Percentiles rank a stretch among this genome's conserved stretches.
phyloP scores from a whole-genome alignment of 1,140 invertebrate genomes.

The Bacillus rossius region DNA sequence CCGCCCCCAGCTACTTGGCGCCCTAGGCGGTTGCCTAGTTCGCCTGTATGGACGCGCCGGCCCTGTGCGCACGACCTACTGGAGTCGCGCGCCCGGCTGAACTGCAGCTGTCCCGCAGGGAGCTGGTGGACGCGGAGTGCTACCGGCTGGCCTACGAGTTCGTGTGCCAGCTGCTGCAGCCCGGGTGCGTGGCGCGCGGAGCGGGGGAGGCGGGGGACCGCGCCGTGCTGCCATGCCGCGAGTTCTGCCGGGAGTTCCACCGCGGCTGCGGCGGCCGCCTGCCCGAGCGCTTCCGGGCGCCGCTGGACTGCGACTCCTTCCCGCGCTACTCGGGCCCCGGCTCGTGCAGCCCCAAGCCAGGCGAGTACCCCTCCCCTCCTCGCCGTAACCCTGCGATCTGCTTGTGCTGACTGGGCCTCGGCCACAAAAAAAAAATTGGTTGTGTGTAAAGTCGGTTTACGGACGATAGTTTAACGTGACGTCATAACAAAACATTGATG shows the following conservation, averaged over 20 bases:
- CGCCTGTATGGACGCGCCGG: too few relatives aligned
- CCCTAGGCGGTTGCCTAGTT: too few relatives aligned
- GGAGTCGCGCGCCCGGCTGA: too few relatives aligned
- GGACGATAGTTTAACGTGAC: too few relatives aligned
- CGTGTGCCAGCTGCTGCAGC: constrained; percentile 78
- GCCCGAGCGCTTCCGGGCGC: constrained; percentile 58
- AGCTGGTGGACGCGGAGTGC: constrained; percentile 83
- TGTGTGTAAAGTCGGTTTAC: too few relatives aligned
- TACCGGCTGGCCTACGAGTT: constrained; percentile 79
- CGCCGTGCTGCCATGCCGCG: constrained; percentile 66
- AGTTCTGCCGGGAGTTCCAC: constrained; percentile 82
- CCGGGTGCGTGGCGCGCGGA: constrained; percentile 51
- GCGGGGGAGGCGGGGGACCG: constrained; percentile 43
- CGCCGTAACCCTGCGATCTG: too few relatives aligned
- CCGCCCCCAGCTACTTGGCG: too few relatives aligned
- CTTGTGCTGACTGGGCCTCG: too few relatives aligned
- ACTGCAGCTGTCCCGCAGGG: too few relatives aligned
- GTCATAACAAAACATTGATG: too few relatives aligned
- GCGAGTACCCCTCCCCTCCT: constrained; percentile 38
- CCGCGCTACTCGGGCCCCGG: constrained; percentile 68
- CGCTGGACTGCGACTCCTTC: constrained; percentile 73
- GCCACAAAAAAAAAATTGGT: too few relatives aligned
- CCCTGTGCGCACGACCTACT: too few relatives aligned
- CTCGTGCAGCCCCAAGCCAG: constrained; percentile 68
- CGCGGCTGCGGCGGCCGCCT: constrained; percentile 70